Conservation (phyloP, 2,888 invertebrate genomes). For the Dexiosoma caninum region DNA sequence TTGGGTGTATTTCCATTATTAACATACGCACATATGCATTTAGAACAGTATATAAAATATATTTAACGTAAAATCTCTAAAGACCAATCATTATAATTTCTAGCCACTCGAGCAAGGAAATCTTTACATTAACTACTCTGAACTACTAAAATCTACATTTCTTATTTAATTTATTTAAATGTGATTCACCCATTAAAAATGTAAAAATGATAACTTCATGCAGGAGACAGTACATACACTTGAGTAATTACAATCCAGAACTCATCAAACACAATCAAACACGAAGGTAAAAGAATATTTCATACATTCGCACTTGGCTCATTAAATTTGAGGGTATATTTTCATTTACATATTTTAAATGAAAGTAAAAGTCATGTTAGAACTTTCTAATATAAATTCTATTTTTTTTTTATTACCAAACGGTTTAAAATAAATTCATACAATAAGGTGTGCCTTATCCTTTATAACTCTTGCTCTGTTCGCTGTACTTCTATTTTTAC, state of each 20-base stretch:
- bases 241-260: constrained; percentile 17
- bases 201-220: constrained; percentile 19
- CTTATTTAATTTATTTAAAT: not conserved
- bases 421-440: constrained; percentile 49
- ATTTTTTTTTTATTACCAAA: constrained; percentile 20
- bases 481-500: constrained; percentile 9
- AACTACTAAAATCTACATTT: not conserved
- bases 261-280: not conserved
- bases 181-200: constrained; percentile 30
- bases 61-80: not conserved
- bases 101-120: not conserved
- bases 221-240: not conserved
- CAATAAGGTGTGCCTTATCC: constrained; percentile 69
- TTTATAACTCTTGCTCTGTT: constrained; percentile 64
- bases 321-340: not conserved
- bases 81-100: constrained; percentile 21
- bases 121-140: not conserved
- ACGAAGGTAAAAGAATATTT: not conserved
- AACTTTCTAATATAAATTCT: constrained; percentile 6
- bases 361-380: not conserved
- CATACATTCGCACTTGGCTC: not conserved
- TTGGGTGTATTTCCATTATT: too few relatives aligned
- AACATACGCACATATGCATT: too few relatives aligned
- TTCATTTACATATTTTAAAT: not conserved
- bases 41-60: too few relatives aligned